Conservation (phyloP, 2,888 invertebrate species). For the Tillus elongatus region DNA sequence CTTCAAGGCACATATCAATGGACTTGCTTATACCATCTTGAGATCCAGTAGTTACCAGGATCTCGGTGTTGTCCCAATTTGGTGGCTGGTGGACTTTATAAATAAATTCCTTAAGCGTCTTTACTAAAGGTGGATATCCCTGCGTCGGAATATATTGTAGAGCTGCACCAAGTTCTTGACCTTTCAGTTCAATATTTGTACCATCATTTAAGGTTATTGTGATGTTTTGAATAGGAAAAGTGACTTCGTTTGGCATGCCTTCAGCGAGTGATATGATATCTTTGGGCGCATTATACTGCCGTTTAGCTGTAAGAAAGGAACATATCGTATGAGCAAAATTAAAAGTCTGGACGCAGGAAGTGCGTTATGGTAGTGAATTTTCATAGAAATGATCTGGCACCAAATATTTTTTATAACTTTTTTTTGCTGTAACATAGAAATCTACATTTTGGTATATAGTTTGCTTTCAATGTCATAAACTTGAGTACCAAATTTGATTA, state of each 20-base stretch:
- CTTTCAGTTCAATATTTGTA: constrained; percentile 46
- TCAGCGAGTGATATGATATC: constrained; percentile 56
- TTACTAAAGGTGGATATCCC: constrained; percentile 53
- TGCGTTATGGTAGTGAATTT: too few relatives aligned
- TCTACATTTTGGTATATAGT: too few relatives aligned
- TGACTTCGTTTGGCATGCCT: constrained; percentile 64
- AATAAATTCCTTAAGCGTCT: constrained; percentile 55
- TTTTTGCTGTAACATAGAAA: too few relatives aligned
- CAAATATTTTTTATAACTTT: too few relatives aligned
- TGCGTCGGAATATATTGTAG: constrained; percentile 69
- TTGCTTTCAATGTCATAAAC: too few relatives aligned
- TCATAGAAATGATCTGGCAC: too few relatives aligned
- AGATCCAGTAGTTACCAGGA: constrained; percentile 63
- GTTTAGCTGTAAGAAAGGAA: constrained; percentile 41
- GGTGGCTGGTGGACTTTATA: constrained; percentile 57
- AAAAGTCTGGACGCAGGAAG: too few relatives aligned
- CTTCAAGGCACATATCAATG: constrained; percentile 60
- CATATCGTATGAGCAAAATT: too few relatives aligned
- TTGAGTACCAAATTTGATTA: too few relatives aligned
- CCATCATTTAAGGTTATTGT: constrained; percentile 51
- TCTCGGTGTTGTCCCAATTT: constrained; percentile 49
- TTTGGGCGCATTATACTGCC: constrained; percentile 43
- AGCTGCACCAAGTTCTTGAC: constrained; percentile 52
- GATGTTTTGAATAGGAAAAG: constrained; percentile 61
- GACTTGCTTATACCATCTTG: constrained; percentile 71